phyloP scores from a whole-genome alignment of 2,888 invertebrate species.

The Iselma pallidipennis region DNA sequence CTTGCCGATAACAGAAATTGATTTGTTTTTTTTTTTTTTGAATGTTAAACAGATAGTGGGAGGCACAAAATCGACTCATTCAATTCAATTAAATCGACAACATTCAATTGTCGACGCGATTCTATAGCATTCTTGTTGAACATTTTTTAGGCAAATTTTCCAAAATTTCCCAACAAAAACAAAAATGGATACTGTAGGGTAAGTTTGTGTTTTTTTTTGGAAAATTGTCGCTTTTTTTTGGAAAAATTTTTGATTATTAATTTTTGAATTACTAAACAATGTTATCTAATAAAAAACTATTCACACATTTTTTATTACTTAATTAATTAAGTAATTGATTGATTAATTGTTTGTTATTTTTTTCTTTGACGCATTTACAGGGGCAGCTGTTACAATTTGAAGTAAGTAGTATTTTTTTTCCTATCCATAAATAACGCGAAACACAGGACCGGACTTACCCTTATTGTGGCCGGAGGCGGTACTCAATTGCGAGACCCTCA shows the following conservation, averaged over 20 bases:
- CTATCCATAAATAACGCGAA: too few relatives aligned
- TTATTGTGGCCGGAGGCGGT: too few relatives aligned
- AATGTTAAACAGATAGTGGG: not conserved
- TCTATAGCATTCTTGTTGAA: not conserved
- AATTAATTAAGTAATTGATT: not conserved
- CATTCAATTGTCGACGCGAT: not conserved
- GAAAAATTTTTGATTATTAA: not conserved
- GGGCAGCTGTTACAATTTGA: constrained; percentile 13
- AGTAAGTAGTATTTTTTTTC: constrained; percentile 9
- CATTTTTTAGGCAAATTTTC: not conserved
- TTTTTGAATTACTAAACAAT: not conserved
- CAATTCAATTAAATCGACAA: too few relatives aligned
- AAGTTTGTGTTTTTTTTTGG: not conserved
- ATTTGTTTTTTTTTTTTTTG: too few relatives aligned
- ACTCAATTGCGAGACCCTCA: not conserved
- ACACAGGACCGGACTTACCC: too few relatives aligned
- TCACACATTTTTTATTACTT: not conserved
- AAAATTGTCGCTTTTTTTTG: not conserved
- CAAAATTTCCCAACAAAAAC: not conserved
- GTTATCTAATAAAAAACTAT: not conserved
- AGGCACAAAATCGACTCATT: not conserved
- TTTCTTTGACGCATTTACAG: constrained; percentile 5
- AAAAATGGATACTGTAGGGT: constrained; percentile 12
- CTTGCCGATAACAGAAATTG: not conserved
- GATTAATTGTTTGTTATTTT: too few relatives aligned